Conservation (phyloP, 2,113 vertebrate genomes). For the Phalacrocorax aristotelis region DNA sequence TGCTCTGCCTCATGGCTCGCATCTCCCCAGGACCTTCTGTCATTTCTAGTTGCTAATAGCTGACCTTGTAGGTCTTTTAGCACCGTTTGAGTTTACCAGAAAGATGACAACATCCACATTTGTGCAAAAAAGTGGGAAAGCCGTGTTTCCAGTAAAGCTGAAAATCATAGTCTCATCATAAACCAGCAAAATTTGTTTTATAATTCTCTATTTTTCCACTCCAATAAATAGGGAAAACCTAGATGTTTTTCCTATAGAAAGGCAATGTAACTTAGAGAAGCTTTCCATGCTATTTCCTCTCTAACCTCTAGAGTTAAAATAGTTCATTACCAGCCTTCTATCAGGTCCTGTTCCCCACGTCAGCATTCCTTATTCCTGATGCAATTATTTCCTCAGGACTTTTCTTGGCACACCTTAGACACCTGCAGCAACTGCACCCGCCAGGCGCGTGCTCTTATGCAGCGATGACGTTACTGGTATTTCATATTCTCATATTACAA, state of each 20-base stretch:
- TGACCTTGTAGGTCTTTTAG: neutral
- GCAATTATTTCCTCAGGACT: neutral
- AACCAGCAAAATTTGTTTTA: neutral
- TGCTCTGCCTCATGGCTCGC: neutral
- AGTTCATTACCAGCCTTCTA: neutral
- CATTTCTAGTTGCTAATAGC: neutral
- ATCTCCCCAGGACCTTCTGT: neutral
- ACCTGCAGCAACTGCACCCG: neutral
- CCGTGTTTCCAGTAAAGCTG: neutral
- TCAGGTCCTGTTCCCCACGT: neutral
- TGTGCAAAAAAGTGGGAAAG: neutral
- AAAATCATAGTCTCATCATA: neutral
- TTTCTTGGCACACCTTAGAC: neutral
- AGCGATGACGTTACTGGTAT: neutral
- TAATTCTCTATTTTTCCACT: neutral
- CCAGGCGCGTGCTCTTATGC: accelerated
- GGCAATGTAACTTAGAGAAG: neutral
- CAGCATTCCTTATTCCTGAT: neutral
- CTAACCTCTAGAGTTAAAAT: neutral
- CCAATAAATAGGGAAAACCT: neutral
- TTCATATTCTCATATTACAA: neutral
- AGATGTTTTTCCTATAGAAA: neutral
- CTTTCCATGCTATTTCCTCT: neutral
- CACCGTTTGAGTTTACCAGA: neutral
- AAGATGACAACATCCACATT: neutral